A percentile compares a stretch with the other conserved stretches of the same genome.
These are phyloP conservation scores for Thalassoma bifasciatum DNA, from an alignment of 2,113 vertebrate species.

Conservation along the genomic window DNA sequence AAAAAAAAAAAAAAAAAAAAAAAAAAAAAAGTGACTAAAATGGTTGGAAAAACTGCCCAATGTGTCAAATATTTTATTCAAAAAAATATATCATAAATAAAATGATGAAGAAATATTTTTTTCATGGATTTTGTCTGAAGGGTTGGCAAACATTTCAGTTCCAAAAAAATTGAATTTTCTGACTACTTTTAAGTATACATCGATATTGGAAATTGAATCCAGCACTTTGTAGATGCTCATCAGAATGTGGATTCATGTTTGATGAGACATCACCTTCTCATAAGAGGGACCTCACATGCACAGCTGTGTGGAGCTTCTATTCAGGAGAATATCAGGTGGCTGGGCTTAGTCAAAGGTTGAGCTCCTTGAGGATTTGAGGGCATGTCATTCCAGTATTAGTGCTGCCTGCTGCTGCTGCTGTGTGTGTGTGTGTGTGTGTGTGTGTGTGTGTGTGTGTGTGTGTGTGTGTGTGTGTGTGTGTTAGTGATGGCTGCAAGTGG, in stretches of 20 bases:
- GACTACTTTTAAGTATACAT: too few relatives aligned
- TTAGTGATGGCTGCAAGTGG: background rate
- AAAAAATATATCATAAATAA: too few relatives aligned
- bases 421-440: background rate
- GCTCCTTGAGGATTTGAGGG: background rate
- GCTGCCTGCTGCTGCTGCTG: background rate
- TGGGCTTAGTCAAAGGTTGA: slow-evolving; percentile 21
- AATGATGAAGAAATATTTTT: too few relatives aligned
- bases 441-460: slow-evolving; percentile 19
- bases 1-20: too few relatives aligned
- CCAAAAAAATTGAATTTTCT: too few relatives aligned
- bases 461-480: slow-evolving; percentile 33
- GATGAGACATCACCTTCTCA: too few relatives aligned
- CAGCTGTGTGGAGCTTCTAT: background rate
- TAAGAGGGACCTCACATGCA: background rate
- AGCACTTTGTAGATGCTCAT: background rate
- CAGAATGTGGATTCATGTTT: background rate
- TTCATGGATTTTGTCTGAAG: too few relatives aligned
- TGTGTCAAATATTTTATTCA: too few relatives aligned
- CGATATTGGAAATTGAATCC: too few relatives aligned
- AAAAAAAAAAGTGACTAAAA: too few relatives aligned
- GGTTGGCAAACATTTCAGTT: too few relatives aligned
- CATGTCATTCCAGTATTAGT: slow-evolving; percentile 26
- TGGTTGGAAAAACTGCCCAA: too few relatives aligned
- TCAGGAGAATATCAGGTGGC: slow-evolving; percentile 13